phyloP scores from a whole-genome alignment of 37 sponge, comb jelly and placozoan species.

The Mnemiopsis leidyi region DNA sequence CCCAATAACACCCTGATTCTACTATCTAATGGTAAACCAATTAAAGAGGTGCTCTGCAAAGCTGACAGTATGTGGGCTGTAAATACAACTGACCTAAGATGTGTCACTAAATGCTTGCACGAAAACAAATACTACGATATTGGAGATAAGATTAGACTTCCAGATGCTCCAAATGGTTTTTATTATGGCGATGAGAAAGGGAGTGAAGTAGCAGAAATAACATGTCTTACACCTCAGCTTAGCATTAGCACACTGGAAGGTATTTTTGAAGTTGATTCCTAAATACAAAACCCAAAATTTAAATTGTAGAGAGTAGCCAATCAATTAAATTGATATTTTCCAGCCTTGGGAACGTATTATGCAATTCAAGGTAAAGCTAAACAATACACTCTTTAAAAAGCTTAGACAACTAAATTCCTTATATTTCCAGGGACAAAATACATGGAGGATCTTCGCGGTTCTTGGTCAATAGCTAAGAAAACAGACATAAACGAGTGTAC shows the following conservation, averaged over 20 bases:
- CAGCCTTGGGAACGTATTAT: background rate
- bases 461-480: background rate
- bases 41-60: background rate
- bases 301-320: too few species aligned
- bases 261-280: too few species aligned
- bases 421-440: too few species aligned
- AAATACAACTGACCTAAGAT: background rate
- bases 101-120: background rate
- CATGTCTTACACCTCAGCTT: background rate
- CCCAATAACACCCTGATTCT: background rate
- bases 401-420: too few species aligned
- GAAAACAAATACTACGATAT: background rate
- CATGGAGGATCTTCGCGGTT: too few species aligned
- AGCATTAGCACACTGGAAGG: too few species aligned
- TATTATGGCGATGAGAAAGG: background rate
- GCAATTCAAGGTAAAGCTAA: too few species aligned
- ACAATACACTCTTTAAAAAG: too few species aligned
- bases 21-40: background rate
- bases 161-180: background rate
- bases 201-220: background rate
- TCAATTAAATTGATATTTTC: too few species aligned
- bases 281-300: too few species aligned
- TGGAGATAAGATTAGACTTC: background rate
- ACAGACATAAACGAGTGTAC: background rate
- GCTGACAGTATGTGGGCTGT: background rate